Conservation (phyloP, 2,113 vertebrate species). For the Machaerirhynchus nigripectus region DNA sequence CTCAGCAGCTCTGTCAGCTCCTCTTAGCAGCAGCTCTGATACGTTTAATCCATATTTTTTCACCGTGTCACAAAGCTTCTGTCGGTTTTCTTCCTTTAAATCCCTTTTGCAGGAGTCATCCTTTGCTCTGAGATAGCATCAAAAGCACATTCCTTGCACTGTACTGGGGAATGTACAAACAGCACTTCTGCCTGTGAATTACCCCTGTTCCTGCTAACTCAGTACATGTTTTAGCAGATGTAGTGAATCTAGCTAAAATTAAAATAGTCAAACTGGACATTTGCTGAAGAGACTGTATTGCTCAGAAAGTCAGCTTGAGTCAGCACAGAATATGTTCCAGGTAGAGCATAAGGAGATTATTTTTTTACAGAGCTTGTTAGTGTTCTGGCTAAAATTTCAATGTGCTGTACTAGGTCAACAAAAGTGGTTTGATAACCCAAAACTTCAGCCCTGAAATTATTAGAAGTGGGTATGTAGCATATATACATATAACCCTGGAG, state of each 20-base stretch:
- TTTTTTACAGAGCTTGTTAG: not conserved
- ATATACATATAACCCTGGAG: not conserved
- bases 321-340: not conserved
- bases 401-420: not conserved
- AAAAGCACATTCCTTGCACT: not conserved
- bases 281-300: not conserved
- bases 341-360: not conserved
- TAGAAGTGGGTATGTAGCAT: not conserved
- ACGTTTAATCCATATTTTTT: slow-evolving; percentile 8
- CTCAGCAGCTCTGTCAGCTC: slow-evolving; percentile 17
- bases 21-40: not conserved
- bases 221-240: not conserved
- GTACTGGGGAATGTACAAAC: not conserved
- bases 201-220: not conserved
- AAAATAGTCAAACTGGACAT: not conserved
- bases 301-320: not conserved
- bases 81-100: not conserved
- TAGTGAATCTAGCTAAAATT: not conserved
- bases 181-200: not conserved
- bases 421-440: not conserved
- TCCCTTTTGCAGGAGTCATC: not conserved
- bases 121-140: not conserved
- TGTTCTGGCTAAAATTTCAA: not conserved
- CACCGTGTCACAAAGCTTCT: not conserved
- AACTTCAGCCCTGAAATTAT: not conserved